phyloP scores from a whole-genome alignment of 1,140 invertebrate genomes.

The Leptinotarsa texana region DNA sequence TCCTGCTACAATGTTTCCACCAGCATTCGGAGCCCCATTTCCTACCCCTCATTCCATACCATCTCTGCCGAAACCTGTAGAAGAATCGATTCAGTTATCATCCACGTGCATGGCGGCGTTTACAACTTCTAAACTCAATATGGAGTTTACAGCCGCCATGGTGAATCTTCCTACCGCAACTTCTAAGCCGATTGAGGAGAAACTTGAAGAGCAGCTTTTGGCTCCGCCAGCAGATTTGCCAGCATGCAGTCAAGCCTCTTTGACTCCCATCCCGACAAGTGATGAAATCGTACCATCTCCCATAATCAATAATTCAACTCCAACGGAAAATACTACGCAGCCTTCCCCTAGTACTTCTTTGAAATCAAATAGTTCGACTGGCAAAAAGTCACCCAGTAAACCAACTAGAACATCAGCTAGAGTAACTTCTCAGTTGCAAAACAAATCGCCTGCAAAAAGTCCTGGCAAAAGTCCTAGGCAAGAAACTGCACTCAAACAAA shows the following conservation, averaged over 20 bases:
- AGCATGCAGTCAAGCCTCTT: conserved; percentile 45
- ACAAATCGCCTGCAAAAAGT: conserved; percentile 72
- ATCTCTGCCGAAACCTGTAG: conserved; percentile 61
- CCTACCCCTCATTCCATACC: conserved; percentile 59
- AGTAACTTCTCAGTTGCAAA: conserved; percentile 61
- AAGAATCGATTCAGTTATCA: conserved; percentile 58
- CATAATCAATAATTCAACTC: conserved; percentile 22
- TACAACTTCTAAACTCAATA: conserved; percentile 76
- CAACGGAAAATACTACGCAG: conserved; percentile 27
- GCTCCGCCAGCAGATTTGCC: conserved; percentile 35
- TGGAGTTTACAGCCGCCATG: conserved; percentile 76
- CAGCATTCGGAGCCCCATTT: conserved; percentile 64
- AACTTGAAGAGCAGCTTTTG: conserved; percentile 43
- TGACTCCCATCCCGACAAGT: conserved; percentile 17
- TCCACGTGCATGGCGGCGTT: conserved; percentile 73
- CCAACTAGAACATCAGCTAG: conserved; percentile 66
- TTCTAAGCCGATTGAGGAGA: conserved; percentile 48
- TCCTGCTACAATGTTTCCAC: conserved; percentile 62
- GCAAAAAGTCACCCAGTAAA: conserved; percentile 69
- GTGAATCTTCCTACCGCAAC: conserved; percentile 58
- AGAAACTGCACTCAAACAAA: conserved; percentile 37
- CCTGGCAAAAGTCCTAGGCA: conserved; percentile 74
- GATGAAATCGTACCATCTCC: conserved; percentile 36
- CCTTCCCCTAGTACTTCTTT: conserved; percentile 53
- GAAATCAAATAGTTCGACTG: conserved; percentile 51